Percentiles rank a stretch among this genome's conserved stretches.
These are phyloP conservation scores for Coregonus clupeaformis DNA, from an alignment of 2,113 vertebrate species.

Conservation along the genomic window DNA sequence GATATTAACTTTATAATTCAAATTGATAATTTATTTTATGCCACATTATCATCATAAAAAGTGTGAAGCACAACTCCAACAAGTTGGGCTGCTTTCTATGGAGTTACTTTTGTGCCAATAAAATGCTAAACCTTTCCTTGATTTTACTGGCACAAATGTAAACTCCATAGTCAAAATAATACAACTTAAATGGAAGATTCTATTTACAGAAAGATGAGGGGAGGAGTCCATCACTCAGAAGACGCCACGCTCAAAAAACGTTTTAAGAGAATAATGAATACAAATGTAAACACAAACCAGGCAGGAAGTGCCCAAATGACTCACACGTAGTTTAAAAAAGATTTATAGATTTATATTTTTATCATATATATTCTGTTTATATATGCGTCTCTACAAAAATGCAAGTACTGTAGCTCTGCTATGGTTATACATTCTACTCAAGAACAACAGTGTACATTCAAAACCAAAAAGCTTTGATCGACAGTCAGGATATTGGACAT, in stretches of 20 bases:
- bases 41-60: slow-evolving; percentile 53
- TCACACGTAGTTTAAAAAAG: slow-evolving; percentile 63
- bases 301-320: slow-evolving; percentile 55
- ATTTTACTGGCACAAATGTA: no score
- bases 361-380: slow-evolving; percentile 62
- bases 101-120: no score
- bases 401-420: slow-evolving; percentile 59
- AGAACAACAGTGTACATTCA: slow-evolving; percentile 74
- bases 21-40: slow-evolving; percentile 49
- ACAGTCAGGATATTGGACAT: slow-evolving; percentile 34
- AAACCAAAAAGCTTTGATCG: slow-evolving; percentile 57
- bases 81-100: background rate
- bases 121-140: no score
- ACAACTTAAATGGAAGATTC: slow-evolving; percentile 10
- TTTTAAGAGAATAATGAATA: slow-evolving; percentile 29
- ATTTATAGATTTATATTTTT: slow-evolving; percentile 52
- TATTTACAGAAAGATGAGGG: slow-evolving; percentile 65
- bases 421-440: slow-evolving; percentile 73
- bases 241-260: slow-evolving; percentile 43
- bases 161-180: background rate
- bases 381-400: slow-evolving; percentile 67
- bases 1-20: slow-evolving; percentile 36
- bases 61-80: slow-evolving; percentile 22
- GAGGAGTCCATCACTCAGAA: slow-evolving; percentile 37
- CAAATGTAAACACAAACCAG: slow-evolving; percentile 47